phyloP scores from a whole-genome alignment of 1,140 invertebrate genomes.

The Pristionchus pacificus region DNA sequence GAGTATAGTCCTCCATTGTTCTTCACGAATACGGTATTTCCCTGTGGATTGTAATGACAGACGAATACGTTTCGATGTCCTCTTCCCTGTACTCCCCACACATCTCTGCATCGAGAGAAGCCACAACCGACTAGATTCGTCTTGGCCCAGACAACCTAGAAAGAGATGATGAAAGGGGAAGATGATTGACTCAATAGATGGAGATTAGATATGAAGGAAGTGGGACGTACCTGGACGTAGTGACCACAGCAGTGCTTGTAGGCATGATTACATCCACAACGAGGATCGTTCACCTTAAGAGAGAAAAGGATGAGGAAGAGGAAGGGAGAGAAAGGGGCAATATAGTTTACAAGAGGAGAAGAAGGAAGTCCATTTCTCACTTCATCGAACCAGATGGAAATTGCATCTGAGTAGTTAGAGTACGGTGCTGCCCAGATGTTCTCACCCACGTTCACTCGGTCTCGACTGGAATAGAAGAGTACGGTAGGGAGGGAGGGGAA shows the following conservation, averaged over 20 bases:
- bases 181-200: too few relatives aligned
- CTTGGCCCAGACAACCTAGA: conserved; percentile 53
- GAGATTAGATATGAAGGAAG: too few relatives aligned
- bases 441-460: conserved; percentile 53
- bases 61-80: conserved; percentile 53
- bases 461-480: conserved; percentile 25
- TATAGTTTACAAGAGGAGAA: too few relatives aligned
- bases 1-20: conserved; percentile 44
- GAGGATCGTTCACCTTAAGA: conserved; percentile 43
- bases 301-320: neutral
- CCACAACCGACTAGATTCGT: conserved; percentile 55
- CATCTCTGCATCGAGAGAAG: conserved; percentile 50
- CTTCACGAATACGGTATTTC: conserved; percentile 52
- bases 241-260: conserved; percentile 58
- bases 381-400: conserved; percentile 54
- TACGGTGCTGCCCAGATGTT: conserved; percentile 57
- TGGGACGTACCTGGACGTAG: conserved; percentile 50
- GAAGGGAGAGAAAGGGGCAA: too few relatives aligned
- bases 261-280: conserved; percentile 53
- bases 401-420: conserved; percentile 55
- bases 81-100: conserved; percentile 45
- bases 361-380: conserved; percentile 34
- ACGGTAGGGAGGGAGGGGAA: neutral
- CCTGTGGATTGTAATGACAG: conserved; percentile 57
- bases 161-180: neutral